Base-by-base conservation (phyloP, 1,140 invertebrate species). In the Drosophila pandora region DNA sequence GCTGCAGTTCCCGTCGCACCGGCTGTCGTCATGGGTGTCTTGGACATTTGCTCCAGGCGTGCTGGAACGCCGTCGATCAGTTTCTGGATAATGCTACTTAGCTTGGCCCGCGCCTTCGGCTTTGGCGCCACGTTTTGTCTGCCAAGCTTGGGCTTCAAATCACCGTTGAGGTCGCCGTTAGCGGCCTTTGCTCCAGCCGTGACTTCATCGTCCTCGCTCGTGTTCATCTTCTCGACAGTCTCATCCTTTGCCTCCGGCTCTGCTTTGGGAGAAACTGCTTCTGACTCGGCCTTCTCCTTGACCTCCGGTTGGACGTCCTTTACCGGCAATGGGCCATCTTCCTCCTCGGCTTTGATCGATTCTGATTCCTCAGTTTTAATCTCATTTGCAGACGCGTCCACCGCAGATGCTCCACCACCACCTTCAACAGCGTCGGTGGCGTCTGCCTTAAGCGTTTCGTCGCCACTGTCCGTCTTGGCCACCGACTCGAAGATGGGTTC, bases 31-130 rank as follows among this genome's bases (percentile, higher is more conserved):
- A 56, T 56, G 69, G 79, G 55, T 64, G 68, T 72, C 67, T 88
- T 90, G 39, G 90, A 88, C 69, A 91, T 59, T 70, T 81, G 79
- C 58, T 80, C 89, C 30, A 90, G 52, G 41, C 88, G 89, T 59
- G 79, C 77, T 58, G 90, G 78, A 22, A 91, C 75, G 50, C 77
- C 77, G 59, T 91, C 90, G 25, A 91, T 90, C 28, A 91, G 62
- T 76, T 91, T 91, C 71, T 91, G 89, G 57, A 91, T 84, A 54
- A 91, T 91, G 63, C 63, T 77, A 57, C 57, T 85, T 55, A 91
- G 83, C 74, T 90, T 91, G 23, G 83, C 77, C 76, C 89, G 60
- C 5, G 69, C 67, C 76, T 85, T 90, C 21, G 64, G 62, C 64
- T 89, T 89, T 10, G 34, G 34, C 34, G 25, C 17, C 30, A 80